Conservation (phyloP, 2,113 vertebrate genomes). For the Pogonocichla stellata region DNA sequence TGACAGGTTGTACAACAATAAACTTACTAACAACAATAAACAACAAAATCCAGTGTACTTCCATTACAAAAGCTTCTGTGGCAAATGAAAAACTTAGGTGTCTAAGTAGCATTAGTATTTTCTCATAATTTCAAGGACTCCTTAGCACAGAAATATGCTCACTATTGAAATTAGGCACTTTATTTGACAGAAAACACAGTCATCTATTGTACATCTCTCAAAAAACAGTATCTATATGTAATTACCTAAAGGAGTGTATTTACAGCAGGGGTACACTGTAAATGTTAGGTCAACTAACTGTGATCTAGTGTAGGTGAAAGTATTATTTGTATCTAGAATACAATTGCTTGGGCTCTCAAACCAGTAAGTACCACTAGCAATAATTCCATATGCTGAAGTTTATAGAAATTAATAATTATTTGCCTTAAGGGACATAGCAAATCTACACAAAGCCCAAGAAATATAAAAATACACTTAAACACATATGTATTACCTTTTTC, state of each 20-base stretch:
- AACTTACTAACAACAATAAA: neutral
- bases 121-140: neutral
- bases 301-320: neutral
- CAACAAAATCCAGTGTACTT: neutral
- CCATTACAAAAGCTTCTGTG: neutral
- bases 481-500: neutral
- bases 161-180: neutral
- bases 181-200: neutral
- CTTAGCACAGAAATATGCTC: neutral
- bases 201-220: neutral
- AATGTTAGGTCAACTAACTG: neutral
- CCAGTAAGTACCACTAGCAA: neutral
- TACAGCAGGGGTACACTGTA: neutral
- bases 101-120: neutral
- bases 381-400: neutral
- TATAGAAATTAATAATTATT: neutral
- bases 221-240: neutral
- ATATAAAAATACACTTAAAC: neutral
- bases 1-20: neutral
- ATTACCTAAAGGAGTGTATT: neutral
- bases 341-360: neutral
- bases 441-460: neutral
- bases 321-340: neutral
- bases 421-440: neutral
- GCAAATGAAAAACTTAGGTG: neutral